Conservation (phyloP, 2,888 invertebrate species). For the Acleris sparsana region DNA sequence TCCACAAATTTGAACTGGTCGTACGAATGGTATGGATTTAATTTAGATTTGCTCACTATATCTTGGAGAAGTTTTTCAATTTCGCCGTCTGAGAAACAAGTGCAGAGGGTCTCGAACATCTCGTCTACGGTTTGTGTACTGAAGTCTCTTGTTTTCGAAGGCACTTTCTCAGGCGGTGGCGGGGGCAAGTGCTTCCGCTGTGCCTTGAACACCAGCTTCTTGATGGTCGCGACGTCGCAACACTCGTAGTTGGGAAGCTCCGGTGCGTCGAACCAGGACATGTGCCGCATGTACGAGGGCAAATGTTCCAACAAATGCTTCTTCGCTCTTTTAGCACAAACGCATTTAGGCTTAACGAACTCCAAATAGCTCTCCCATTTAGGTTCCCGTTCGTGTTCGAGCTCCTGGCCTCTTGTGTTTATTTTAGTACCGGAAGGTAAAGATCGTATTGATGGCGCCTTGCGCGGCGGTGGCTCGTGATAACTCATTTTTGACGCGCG, state of each 20-base stretch:
- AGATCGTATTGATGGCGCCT: conserved; percentile 37
- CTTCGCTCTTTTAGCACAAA: conserved; percentile 60
- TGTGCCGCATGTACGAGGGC: conserved; percentile 68
- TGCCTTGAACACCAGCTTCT: conserved; percentile 55
- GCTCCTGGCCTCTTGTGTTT: conserved; percentile 48
- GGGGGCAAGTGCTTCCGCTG: conserved; percentile 44
- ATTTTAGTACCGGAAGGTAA: conserved; percentile 50
- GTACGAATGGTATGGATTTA: conserved; percentile 13
- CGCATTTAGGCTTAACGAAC: conserved; percentile 57
- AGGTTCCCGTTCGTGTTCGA: conserved; percentile 62
- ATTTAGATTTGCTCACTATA: conserved; percentile 28
- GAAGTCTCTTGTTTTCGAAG: conserved; percentile 54
- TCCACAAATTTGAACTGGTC: conserved; percentile 45
- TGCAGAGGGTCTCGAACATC: conserved; percentile 61
- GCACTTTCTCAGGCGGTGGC: conserved; percentile 39
- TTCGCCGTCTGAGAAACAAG: conserved; percentile 63
- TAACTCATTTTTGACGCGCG: conserved; percentile 40
- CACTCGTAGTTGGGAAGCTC: conserved; percentile 63
- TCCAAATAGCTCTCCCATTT: conserved; percentile 66
- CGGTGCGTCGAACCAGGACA: conserved; percentile 56
- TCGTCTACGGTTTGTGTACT: conserved; percentile 61
- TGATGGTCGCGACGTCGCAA: conserved; percentile 55
- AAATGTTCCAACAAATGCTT: conserved; percentile 65
- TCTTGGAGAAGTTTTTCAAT: conserved; percentile 47
- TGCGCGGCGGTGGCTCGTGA: conserved; percentile 14